Evolutionary conservation across 2,797 vertebrate genomes (phyloP).

Genomic region (Lithobates pipiens): DNA sequence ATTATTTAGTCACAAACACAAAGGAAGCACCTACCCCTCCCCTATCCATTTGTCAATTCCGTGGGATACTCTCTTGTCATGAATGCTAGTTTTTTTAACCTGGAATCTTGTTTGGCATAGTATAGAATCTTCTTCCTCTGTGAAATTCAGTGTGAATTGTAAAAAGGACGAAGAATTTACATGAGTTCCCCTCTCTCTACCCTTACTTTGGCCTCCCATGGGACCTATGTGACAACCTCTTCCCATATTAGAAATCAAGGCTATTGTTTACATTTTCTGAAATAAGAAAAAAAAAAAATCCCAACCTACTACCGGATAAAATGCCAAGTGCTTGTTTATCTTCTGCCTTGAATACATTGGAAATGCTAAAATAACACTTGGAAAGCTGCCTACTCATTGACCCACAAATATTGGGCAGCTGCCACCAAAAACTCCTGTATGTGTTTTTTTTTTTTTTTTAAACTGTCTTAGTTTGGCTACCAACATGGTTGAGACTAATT

Average conservation of each 20-base stretch:
- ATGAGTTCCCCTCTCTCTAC: conserved; percentile 19
- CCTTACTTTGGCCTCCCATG: conserved; percentile 11
- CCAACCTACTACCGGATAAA: background rate
- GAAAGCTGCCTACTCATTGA: background rate
- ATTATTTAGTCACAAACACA: conserved; percentile 57
- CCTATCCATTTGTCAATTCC: conserved; percentile 55
- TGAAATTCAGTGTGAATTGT: conserved; percentile 41
- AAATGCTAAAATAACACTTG: background rate
- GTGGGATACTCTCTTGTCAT: conserved; percentile 46
- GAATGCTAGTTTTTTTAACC: conserved; percentile 41
- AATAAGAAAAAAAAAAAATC: background rate
- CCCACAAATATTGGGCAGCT: background rate
- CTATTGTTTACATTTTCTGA: conserved; percentile 31
- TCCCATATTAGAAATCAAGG: conserved; percentile 24
- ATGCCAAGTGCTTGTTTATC: background rate
- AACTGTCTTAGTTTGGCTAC: background rate
- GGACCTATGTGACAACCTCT: conserved; percentile 33
- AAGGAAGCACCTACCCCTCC: conserved; percentile 46
- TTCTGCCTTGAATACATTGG: background rate
- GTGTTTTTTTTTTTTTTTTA: background rate
- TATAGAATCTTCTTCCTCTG: conserved; percentile 30
- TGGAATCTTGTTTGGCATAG: conserved; percentile 37
- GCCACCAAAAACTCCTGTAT: background rate
- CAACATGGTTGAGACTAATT: too few relatives aligned
- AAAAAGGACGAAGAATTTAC: conserved; percentile 6